These are phyloP conservation scores for Tragelaphus scriptus DNA, from an alignment of 2,113 vertebrate genomes.

Conservation along the genomic window DNA sequence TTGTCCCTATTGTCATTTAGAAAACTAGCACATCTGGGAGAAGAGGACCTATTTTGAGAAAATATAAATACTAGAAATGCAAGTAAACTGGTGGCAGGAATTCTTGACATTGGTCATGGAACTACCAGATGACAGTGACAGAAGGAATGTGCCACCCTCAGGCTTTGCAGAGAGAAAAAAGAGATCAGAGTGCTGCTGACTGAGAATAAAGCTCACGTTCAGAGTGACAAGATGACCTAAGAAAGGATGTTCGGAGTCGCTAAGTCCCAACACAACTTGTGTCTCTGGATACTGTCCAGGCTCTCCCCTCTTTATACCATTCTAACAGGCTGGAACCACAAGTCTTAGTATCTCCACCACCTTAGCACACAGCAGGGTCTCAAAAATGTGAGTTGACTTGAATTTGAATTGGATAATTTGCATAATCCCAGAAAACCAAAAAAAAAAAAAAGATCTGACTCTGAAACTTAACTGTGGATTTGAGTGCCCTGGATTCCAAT, in stretches of 20 bases:
- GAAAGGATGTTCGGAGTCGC: background rate
- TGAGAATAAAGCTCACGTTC: background rate
- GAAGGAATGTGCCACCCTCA: background rate
- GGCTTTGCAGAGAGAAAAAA: background rate
- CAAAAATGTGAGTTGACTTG: background rate
- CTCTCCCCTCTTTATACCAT: background rate
- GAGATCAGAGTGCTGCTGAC: background rate
- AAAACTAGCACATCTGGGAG: background rate
- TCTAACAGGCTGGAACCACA: background rate
- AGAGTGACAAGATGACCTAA: background rate
- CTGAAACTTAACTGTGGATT: background rate
- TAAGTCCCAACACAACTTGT: background rate
- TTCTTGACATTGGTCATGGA: background rate
- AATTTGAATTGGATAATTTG: constrained; percentile 10
- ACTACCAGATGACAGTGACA: background rate
- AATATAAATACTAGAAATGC: background rate
- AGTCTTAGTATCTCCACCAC: background rate
- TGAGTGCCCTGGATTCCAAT: background rate
- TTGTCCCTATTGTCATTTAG: background rate
- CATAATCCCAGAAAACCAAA: constrained; percentile 12
- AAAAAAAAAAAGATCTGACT: background rate
- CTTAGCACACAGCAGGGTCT: background rate
- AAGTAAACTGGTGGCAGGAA: background rate
- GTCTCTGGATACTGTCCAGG: background rate
- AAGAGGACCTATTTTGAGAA: background rate